These are phyloP conservation scores for Brachymystax lenok DNA, from an alignment of 2,797 vertebrate genomes.

Conservation along the genomic window DNA sequence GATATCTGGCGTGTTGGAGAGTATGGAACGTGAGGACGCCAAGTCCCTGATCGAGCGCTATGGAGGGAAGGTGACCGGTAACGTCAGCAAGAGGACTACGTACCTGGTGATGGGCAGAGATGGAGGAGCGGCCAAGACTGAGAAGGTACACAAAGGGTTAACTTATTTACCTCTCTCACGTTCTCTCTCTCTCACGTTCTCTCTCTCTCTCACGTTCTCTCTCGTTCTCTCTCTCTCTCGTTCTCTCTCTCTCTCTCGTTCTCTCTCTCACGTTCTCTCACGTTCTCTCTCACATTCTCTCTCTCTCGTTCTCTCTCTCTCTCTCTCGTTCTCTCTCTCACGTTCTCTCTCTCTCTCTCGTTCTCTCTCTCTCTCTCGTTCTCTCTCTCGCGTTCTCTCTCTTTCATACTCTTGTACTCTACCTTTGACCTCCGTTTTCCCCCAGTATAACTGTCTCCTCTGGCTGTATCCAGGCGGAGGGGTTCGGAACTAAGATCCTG, in stretches of 20 bases:
- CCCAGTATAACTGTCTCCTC: neutral
- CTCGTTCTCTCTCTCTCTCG: neutral
- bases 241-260: neutral
- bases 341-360: no score
- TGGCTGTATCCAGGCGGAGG: slow-evolving; percentile 78
- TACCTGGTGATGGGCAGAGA: slow-evolving; percentile 93
- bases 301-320: neutral
- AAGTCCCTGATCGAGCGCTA: slow-evolving; percentile 93
- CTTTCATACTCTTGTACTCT: neutral
- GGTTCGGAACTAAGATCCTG: slow-evolving; percentile 88
- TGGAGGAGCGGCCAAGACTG: slow-evolving; percentile 87
- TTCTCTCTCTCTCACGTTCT: neutral
- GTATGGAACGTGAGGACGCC: slow-evolving; percentile 91
- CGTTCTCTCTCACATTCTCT: neutral
- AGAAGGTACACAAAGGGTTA: slow-evolving; percentile 80
- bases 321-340: neutral
- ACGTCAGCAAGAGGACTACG: slow-evolving; percentile 92
- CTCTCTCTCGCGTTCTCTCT: neutral
- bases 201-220: neutral
- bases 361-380: neutral
- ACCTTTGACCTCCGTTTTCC: neutral
- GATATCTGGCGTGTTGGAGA: slow-evolving; percentile 94
- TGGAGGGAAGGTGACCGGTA: slow-evolving; percentile 94
- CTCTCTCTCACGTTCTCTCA: neutral
- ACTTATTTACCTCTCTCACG: neutral